Evolutionary conservation across 2,797 vertebrate species (phyloP).

Genomic region (Poeciliopsis paucimaculata): DNA sequence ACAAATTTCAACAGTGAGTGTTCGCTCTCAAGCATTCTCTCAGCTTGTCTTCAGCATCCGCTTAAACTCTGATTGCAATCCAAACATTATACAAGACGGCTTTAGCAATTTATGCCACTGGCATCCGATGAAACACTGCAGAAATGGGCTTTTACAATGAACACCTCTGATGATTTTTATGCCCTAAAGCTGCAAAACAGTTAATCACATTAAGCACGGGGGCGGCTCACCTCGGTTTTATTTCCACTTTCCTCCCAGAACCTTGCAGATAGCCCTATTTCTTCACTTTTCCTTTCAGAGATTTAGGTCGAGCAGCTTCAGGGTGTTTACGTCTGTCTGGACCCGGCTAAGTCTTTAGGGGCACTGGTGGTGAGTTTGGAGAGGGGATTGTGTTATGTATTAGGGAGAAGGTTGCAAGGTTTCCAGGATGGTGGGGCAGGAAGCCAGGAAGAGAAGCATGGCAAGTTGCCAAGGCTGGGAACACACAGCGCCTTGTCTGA

Average conservation of each 20-base stretch:
- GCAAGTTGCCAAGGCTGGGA: conserved; percentile 70
- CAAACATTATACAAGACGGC: conserved; percentile 49
- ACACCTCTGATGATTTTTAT: conserved; percentile 68
- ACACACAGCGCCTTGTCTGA: conserved; percentile 80
- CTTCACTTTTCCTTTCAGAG: conserved; percentile 28
- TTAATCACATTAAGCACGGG: conserved; percentile 64
- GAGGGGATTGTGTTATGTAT: conserved; percentile 35
- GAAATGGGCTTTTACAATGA: conserved; percentile 71
- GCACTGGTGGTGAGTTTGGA: conserved; percentile 25
- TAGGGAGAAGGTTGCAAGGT: conserved; percentile 72
- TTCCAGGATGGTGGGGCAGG: conserved; percentile 75
- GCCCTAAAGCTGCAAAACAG: conserved; percentile 65
- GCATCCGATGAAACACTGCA: conserved; percentile 67
- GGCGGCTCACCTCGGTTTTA: conserved; percentile 61
- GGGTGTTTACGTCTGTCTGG: conserved; percentile 47
- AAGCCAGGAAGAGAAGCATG: conserved; percentile 72
- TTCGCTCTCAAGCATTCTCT: conserved; percentile 2
- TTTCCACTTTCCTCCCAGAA: conserved; percentile 43
- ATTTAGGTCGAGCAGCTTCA: conserved; percentile 22
- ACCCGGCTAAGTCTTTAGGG: conserved; percentile 37
- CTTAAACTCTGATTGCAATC: conserved; percentile 56
- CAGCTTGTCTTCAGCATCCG: conserved; percentile 51
- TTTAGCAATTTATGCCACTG: conserved; percentile 69
- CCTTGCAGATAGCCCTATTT: conserved; percentile 17
- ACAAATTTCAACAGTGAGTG: conserved; percentile 88